Evolutionary conservation across 2,888 invertebrate genomes (phyloP).

Genomic region (Julus scanicus): DNA sequence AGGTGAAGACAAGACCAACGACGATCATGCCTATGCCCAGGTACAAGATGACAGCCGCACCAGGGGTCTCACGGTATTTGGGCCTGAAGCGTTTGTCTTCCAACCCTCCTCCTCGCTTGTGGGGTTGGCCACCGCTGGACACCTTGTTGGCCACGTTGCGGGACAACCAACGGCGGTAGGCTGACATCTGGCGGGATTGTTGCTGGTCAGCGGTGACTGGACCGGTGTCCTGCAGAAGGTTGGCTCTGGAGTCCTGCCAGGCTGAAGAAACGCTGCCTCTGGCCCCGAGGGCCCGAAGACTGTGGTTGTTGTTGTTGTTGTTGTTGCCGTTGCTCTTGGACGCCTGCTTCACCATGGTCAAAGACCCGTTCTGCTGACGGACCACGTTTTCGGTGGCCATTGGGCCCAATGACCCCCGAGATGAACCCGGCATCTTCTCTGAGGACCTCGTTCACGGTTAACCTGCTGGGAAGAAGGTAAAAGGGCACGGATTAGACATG

Average conservation of each 20-base stretch:
- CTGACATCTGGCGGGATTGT: constrained; percentile 73
- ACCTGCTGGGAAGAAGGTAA: neutral
- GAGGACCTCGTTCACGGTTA: neutral
- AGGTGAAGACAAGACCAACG: constrained; percentile 86
- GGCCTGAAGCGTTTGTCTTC: neutral
- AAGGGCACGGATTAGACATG: neutral
- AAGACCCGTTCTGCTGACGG: neutral
- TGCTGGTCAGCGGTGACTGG: constrained; percentile 65
- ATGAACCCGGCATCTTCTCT: neutral
- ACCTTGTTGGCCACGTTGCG: constrained; percentile 9
- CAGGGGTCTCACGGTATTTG: constrained; percentile 63
- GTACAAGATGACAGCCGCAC: constrained; percentile 85
- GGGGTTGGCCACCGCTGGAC: too few species aligned
- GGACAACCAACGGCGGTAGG: constrained; percentile 79
- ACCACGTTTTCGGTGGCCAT: neutral
- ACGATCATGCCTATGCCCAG: constrained; percentile 86
- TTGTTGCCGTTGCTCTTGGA: neutral
- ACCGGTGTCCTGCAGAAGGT: neutral
- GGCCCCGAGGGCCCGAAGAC: neutral
- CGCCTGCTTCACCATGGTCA: neutral
- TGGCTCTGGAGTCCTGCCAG: constrained; percentile 36
- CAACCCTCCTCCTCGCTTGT: neutral
- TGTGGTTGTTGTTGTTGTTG: neutral
- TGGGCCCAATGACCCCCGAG: neutral
- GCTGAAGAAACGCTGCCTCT: neutral